A percentile compares a stretch with the other conserved stretches of the same genome.
phyloP scores from a whole-genome alignment of 2,888 invertebrate genomes.

The Heliconius aoede region DNA sequence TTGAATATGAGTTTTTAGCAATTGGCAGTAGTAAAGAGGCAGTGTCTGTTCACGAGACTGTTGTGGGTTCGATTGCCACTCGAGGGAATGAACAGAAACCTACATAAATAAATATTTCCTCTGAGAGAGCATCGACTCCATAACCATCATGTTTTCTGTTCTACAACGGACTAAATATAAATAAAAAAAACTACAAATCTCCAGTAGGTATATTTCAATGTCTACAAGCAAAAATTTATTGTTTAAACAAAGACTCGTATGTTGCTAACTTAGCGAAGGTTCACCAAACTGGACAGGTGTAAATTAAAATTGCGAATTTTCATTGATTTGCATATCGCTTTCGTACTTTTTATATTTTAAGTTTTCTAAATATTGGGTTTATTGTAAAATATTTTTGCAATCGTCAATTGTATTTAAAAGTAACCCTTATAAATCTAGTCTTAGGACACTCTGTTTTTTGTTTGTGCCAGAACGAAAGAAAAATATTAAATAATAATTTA shows the following conservation, averaged over 20 bases:
- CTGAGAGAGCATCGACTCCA: too few species aligned
- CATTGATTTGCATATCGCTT: not conserved
- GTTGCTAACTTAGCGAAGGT: not conserved
- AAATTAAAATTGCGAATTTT: not conserved
- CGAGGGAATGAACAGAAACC: too few species aligned
- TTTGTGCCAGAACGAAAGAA: too few species aligned
- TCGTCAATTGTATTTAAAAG: too few species aligned
- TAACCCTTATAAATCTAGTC: too few species aligned
- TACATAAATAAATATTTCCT: too few species aligned
- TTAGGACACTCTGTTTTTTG: too few species aligned
- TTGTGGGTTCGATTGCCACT: not conserved
- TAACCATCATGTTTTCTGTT: too few species aligned
- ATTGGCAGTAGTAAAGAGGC: not conserved
- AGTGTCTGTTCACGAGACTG: not conserved
- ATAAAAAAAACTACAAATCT: not conserved
- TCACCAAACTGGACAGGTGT: not conserved
- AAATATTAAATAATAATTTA: too few species aligned
- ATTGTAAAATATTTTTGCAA: too few species aligned
- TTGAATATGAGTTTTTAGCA: not conserved
- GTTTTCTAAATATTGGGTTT: too few species aligned
- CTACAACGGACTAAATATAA: not conserved
- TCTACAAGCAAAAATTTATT: not conserved
- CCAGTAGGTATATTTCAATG: slow-evolving; percentile 1
- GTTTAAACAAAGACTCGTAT: not conserved
- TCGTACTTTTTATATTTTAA: not conserved